Percentiles rank a stretch among this genome's conserved stretches.
Conservation (phyloP, 1,140 invertebrate species). For the Sitobion miscanthi region DNA sequence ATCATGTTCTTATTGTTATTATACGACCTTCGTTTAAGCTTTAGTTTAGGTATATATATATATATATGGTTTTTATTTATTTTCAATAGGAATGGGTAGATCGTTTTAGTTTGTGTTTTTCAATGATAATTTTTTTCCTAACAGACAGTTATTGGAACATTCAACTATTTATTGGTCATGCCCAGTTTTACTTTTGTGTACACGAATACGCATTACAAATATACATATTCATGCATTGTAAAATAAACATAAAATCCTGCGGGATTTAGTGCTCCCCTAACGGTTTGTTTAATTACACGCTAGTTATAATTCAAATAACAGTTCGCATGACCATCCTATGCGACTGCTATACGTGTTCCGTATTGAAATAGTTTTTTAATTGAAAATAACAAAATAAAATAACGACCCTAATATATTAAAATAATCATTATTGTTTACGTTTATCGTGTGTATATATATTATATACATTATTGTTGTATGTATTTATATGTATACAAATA, state of each 20-base stretch:
- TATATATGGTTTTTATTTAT: not conserved
- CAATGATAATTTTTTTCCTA: slow-evolving; percentile 36
- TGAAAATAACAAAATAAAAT: slow-evolving; percentile 49
- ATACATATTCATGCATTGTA: slow-evolving; percentile 24
- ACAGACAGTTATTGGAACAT: slow-evolving; percentile 40
- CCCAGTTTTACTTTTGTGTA: slow-evolving; percentile 37
- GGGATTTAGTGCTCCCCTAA: slow-evolving; percentile 49
- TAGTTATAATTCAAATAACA: slow-evolving; percentile 53
- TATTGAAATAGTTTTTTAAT: slow-evolving; percentile 56
- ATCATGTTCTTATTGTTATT: not conserved
- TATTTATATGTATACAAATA: not conserved
- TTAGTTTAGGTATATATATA: not conserved
- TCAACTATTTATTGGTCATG: slow-evolving; percentile 34
- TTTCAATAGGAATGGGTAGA: not conserved
- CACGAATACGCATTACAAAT: not conserved
- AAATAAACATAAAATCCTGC: slow-evolving; percentile 52
- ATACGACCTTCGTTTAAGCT: not conserved
- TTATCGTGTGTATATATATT: not conserved
- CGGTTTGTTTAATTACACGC: slow-evolving; percentile 49
- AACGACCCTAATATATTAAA: slow-evolving; percentile 31
- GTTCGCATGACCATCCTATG: not conserved
- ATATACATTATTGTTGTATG: not conserved
- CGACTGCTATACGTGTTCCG: not conserved
- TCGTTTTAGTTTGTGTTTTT: not conserved
- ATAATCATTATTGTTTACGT: not conserved